Evolutionary conservation across 2,797 vertebrate species (phyloP).

Genomic region (Xiphorhynchus erythropygius): DNA sequence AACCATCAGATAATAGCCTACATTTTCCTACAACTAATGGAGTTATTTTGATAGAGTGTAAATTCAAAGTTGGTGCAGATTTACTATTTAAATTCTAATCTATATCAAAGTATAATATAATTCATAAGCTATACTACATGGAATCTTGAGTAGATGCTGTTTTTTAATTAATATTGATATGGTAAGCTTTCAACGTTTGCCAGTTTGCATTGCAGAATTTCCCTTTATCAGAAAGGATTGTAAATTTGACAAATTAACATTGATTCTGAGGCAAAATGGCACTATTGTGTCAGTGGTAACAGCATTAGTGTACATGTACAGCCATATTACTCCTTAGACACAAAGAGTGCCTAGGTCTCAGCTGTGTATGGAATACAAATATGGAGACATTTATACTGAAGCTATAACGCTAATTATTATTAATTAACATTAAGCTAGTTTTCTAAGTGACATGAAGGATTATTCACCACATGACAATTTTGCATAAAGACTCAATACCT

Average conservation of each 20-base stretch:
- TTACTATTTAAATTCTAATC: not conserved
- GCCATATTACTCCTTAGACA: not conserved
- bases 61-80: not conserved
- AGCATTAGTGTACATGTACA: not conserved
- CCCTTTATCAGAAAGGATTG: not conserved
- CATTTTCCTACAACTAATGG: not conserved
- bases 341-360: not conserved
- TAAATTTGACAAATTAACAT: not conserved
- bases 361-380: not conserved
- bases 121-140: not conserved
- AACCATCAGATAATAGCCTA: not conserved
- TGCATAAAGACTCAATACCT: not conserved
- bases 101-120: not conserved
- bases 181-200: not conserved
- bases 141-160: rapidly evolving
- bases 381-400: not conserved
- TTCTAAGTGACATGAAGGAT: not conserved
- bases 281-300: rapidly evolving
- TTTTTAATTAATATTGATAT: not conserved
- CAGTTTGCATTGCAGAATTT: not conserved
- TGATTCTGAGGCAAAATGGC: not conserved
- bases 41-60: not conserved
- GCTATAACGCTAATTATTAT: not conserved
- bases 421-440: not conserved
- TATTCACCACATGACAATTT: not conserved